Evolutionary conservation across 2,113 vertebrate genomes (phyloP).

Genomic region (Myocastor coypus): DNA sequence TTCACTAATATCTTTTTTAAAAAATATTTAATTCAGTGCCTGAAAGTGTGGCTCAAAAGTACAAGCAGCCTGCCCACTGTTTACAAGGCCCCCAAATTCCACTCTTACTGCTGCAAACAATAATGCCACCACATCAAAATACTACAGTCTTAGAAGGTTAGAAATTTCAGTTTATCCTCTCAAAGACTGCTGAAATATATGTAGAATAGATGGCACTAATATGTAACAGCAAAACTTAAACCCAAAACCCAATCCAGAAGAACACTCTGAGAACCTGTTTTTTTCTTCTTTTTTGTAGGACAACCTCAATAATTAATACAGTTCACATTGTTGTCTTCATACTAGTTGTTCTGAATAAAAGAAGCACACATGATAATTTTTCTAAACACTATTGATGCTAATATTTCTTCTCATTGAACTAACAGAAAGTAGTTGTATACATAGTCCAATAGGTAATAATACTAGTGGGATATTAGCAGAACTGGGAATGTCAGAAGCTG

Average conservation of each 20-base stretch:
- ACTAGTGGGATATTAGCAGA: no score
- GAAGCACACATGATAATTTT: no score
- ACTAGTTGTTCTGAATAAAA: no score
- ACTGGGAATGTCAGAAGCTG: no score
- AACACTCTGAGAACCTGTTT: no score
- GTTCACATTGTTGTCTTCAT: no score
- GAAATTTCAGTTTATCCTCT: background rate
- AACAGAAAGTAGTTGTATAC: no score
- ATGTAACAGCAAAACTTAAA: conserved; percentile 36
- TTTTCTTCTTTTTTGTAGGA: no score
- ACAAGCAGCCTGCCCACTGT: background rate
- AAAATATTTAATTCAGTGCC: background rate
- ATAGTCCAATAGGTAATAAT: no score
- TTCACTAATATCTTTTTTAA: background rate
- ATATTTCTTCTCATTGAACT: no score
- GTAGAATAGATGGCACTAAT: background rate
- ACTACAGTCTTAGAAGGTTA: background rate
- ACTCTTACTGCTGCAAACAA: background rate
- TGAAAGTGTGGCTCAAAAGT: background rate
- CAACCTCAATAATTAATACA: no score
- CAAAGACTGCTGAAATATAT: conserved; percentile 14
- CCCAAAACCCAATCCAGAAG: background rate
- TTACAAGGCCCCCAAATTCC: background rate
- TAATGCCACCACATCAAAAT: background rate
- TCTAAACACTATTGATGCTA: no score